phyloP scores from a whole-genome alignment of 2,113 vertebrate genomes.

The Serinus canaria region DNA sequence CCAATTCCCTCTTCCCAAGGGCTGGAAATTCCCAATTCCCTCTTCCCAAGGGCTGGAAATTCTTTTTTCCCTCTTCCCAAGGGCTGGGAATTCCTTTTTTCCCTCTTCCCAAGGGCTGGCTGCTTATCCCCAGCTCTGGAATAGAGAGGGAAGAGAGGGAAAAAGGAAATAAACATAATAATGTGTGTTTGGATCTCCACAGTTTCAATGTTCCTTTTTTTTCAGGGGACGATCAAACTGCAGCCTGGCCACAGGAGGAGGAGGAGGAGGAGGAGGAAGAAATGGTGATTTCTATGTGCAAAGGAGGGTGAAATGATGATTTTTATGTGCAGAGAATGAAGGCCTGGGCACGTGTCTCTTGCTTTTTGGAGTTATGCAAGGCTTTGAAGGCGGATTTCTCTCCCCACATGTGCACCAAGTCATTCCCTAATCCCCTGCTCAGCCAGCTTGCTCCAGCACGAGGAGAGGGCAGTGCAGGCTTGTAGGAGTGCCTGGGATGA shows the following conservation, averaged over 20 bases:
- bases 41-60: background rate
- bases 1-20: too few relatives aligned
- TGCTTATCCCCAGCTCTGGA: background rate
- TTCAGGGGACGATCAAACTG: background rate
- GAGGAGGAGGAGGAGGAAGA: background rate
- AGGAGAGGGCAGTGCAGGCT: background rate
- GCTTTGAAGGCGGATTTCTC: background rate
- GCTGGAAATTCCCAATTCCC: too few relatives aligned
- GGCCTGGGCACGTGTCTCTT: background rate
- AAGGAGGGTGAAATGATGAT: background rate
- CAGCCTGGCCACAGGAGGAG: background rate
- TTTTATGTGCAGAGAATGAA: background rate
- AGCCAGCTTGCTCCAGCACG: background rate
- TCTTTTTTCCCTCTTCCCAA: background rate
- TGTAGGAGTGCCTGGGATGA: background rate
- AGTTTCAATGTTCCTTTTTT: background rate
- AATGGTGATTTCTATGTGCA: background rate
- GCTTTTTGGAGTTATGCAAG: constrained; percentile 5
- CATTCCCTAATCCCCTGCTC: constrained; percentile 8
- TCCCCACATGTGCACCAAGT: background rate
- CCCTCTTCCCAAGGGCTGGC: background rate
- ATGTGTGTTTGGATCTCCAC: background rate
- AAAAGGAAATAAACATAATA: background rate
- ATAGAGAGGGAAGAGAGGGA: background rate
- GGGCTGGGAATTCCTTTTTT: background rate